phyloP scores from a whole-genome alignment of 2,113 vertebrate genomes.

The Macquaria australasica region DNA sequence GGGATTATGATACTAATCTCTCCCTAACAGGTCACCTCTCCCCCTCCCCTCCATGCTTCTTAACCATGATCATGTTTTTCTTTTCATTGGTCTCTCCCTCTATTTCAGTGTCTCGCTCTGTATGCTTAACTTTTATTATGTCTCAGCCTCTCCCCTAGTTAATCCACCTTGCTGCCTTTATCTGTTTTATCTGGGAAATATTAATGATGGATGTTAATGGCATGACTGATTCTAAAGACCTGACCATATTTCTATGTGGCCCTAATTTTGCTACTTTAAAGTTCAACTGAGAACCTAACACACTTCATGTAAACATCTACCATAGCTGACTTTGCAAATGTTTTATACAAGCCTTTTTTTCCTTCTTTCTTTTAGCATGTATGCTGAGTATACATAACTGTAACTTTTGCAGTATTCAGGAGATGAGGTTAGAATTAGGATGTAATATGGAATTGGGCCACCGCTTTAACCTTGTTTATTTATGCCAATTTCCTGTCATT shows the following conservation, averaged over 20 bases:
- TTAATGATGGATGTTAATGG: too few relatives aligned
- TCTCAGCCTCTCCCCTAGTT: background rate
- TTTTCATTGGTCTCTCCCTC: background rate
- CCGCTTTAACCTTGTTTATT: constrained; percentile 22
- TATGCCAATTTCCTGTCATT: background rate
- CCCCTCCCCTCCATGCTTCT: constrained; percentile 29
- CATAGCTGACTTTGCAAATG: background rate
- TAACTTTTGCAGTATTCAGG: background rate
- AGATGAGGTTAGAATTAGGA: constrained; percentile 8
- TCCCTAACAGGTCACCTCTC: constrained; percentile 55
- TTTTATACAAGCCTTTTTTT: background rate
- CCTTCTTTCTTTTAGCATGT: background rate
- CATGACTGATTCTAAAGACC: too few relatives aligned
- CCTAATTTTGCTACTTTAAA: background rate
- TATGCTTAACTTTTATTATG: background rate
- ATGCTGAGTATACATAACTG: background rate
- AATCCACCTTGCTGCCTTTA: constrained; percentile 19
- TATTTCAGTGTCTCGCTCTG: constrained; percentile 4
- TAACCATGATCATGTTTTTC: constrained; percentile 18
- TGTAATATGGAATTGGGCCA: background rate
- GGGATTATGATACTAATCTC: constrained; percentile 70
- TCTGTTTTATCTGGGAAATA: background rate
- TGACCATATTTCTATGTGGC: background rate
- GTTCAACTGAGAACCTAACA: background rate
- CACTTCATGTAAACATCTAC: background rate